phyloP scores from a whole-genome alignment of 2,888 invertebrate genomes.

The Lochmaea capreae region DNA sequence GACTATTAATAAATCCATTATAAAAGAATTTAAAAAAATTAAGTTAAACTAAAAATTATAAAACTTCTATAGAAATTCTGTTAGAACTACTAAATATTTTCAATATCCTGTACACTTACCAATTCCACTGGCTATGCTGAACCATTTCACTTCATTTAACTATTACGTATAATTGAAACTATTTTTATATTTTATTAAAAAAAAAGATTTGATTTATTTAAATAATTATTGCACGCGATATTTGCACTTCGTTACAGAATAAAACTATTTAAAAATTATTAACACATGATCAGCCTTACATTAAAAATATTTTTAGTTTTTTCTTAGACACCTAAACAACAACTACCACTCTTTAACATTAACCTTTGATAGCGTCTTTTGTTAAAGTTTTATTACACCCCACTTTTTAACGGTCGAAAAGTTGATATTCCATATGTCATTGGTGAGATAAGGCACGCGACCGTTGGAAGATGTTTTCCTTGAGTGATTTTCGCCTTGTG shows the following conservation, averaged over 20 bases:
- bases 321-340: conserved; percentile 36
- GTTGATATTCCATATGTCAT: conserved; percentile 51
- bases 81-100: too few species aligned
- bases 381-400: conserved; percentile 45
- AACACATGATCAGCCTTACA: conserved; percentile 43
- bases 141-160: background rate
- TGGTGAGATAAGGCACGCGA: conserved; percentile 59
- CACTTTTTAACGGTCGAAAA: conserved; percentile 58
- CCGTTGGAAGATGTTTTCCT: conserved; percentile 64
- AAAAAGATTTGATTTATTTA: conserved; percentile 19
- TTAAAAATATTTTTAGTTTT: conserved; percentile 23
- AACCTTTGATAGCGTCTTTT: conserved; percentile 17
- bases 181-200: background rate
- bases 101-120: background rate
- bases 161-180: background rate
- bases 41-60: too few species aligned
- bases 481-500: conserved; percentile 59
- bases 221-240: conserved; percentile 27
- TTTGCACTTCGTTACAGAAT: conserved; percentile 38
- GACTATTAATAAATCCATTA: too few species aligned
- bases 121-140: background rate
- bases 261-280: conserved; percentile 32
- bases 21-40: too few species aligned
- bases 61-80: too few species aligned
- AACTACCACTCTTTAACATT: conserved; percentile 31